Percentiles rank a stretch among this genome's conserved stretches.
Evolutionary conservation across 2,113 vertebrate genomes (phyloP).

Genomic region (Larimichthys polyactis): DNA sequence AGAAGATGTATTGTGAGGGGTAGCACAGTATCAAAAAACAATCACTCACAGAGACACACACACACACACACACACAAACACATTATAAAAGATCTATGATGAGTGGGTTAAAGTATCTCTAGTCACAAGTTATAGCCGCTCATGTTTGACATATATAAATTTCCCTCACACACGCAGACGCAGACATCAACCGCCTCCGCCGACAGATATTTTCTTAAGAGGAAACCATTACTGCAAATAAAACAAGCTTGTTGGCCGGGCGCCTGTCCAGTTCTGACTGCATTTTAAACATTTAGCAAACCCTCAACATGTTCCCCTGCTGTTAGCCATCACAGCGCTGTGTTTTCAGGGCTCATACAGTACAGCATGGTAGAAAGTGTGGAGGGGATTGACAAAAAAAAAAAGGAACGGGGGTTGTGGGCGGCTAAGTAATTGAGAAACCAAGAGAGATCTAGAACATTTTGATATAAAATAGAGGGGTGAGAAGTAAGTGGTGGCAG

Average conservation of each 20-base stretch:
- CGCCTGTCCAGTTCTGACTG: conserved; percentile 13
- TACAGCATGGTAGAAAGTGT: conserved; percentile 6
- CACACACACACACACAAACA: conserved; percentile 24
- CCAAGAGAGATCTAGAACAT: conserved; percentile 36
- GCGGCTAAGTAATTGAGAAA: conserved; percentile 53
- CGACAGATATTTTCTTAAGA: conserved; percentile 60
- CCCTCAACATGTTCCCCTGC: conserved; percentile 46
- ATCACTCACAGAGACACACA: conserved; percentile 54
- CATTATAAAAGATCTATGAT: conserved; percentile 68
- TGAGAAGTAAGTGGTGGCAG: conserved; percentile 53
- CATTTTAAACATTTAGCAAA: conserved; percentile 68
- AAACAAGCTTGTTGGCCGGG: conserved; percentile 54
- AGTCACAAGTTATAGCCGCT: conserved; percentile 68
- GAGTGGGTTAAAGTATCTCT: conserved; percentile 61
- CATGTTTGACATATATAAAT: conserved; percentile 68
- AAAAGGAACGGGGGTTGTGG: conserved; percentile 2
- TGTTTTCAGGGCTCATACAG: conserved; percentile 29
- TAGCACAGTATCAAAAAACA: conserved; percentile 70
- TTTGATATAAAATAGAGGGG: conserved; percentile 45
- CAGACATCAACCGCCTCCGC: conserved; percentile 26
- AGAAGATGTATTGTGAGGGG: conserved; percentile 73
- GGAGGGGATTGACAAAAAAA: conserved; percentile 4
- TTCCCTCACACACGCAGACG: conserved; percentile 38
- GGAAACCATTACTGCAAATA: conserved; percentile 58
- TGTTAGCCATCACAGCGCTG: conserved; percentile 48